phyloP scores from a whole-genome alignment of 1,140 invertebrate species.

The Magallana gigas region DNA sequence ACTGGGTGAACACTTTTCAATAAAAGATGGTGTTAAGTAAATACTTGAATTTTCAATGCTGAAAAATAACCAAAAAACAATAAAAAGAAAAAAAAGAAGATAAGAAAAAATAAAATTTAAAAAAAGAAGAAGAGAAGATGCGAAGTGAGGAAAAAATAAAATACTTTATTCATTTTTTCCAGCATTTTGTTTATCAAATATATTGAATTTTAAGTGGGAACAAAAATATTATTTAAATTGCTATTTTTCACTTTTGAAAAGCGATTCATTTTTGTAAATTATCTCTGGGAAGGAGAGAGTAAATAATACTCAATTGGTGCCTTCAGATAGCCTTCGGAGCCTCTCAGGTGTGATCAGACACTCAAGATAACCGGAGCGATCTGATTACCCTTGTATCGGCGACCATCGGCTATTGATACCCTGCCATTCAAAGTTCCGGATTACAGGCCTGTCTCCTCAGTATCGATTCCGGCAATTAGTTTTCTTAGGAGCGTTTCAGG shows the following conservation, averaged over 20 bases:
- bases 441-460: constrained; percentile 2
- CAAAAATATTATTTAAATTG: no score
- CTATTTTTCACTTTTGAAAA: no score
- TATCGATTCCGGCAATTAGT: constrained; percentile 37
- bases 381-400: constrained; percentile 9
- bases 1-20: neutral
- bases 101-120: no score
- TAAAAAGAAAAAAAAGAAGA: no score
- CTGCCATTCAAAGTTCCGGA: constrained; percentile 31
- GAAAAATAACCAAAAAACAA: no score
- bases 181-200: no score
- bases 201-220: no score
- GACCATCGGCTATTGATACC: constrained; percentile 22
- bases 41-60: no score
- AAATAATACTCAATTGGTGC: neutral
- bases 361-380: constrained; percentile 7
- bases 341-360: constrained; percentile 17
- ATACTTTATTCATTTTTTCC: no score
- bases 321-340: neutral
- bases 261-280: neutral
- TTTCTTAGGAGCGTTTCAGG: neutral
- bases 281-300: neutral
- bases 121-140: no score
- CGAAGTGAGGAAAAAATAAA: no score
- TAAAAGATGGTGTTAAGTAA: no score